Percentiles rank a stretch among this genome's conserved stretches.
These are phyloP conservation scores for Drosophila nigrodunni DNA, from an alignment of 1,140 invertebrate species.

Conservation along the genomic window DNA sequence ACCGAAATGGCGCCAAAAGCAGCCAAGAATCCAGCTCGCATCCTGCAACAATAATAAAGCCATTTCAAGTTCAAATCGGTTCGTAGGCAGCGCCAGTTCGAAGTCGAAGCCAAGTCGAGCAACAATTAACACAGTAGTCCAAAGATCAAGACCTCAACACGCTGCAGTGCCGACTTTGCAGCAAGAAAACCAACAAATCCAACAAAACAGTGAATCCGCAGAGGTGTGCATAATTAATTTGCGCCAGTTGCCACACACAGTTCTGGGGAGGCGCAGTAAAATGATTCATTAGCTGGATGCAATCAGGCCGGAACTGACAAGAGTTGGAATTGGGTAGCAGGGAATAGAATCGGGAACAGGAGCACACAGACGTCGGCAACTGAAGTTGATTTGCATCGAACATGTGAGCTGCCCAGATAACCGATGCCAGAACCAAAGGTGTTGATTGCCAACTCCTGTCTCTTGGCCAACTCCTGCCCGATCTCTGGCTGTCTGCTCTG, in stretches of 20 bases:
- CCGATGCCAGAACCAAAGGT: slow-evolving; percentile 49
- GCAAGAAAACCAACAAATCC: background rate
- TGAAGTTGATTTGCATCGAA: slow-evolving; percentile 76
- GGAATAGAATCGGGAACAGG: background rate
- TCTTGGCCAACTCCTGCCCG: background rate
- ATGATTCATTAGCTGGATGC: slow-evolving; percentile 78
- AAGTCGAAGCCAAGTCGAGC: slow-evolving; percentile 14
- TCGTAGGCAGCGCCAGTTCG: slow-evolving; percentile 36
- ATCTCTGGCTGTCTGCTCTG: background rate
- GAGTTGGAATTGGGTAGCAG: background rate
- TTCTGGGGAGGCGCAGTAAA: slow-evolving; percentile 44
- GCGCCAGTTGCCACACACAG: slow-evolving; percentile 50
- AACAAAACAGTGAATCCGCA: slow-evolving; percentile 48
- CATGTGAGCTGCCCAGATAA: slow-evolving; percentile 58
- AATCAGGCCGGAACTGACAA: slow-evolving; percentile 78
- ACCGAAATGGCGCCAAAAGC: slow-evolving; percentile 22
- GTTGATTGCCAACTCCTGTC: slow-evolving; percentile 62
- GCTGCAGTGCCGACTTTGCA: slow-evolving; percentile 27
- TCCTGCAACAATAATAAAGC: slow-evolving; percentile 75
- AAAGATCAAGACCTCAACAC: slow-evolving; percentile 79
- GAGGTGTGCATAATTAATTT: slow-evolving; percentile 83
- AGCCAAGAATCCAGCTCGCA: slow-evolving; percentile 46
- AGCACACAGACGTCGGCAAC: slow-evolving; percentile 33
- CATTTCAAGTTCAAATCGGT: slow-evolving; percentile 79
- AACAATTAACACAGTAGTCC: slow-evolving; percentile 81